Conservation (phyloP, 2,113 vertebrate species). For the Alligator sinensis region DNA sequence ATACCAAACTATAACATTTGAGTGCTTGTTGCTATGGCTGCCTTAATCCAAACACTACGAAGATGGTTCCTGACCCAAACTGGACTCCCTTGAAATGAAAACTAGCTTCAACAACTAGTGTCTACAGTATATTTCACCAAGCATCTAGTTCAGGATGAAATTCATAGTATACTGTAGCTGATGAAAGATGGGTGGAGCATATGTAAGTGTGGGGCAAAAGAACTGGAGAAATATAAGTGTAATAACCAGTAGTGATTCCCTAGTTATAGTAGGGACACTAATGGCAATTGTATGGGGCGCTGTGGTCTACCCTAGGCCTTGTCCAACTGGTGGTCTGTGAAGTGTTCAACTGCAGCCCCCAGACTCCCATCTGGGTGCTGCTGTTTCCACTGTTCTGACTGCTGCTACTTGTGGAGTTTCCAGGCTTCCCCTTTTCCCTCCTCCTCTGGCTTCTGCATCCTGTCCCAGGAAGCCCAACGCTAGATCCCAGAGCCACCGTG, state of each 20-base stretch:
- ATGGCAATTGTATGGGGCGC: neutral
- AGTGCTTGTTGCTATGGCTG: neutral
- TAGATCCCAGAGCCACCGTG: too few species aligned
- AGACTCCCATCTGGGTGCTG: too few species aligned
- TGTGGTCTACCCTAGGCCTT: neutral
- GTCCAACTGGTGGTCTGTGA: too few species aligned
- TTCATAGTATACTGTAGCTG: neutral
- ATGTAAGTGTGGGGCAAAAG: neutral
- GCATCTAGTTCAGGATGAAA: neutral
- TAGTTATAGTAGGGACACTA: neutral
- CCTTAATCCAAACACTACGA: neutral
- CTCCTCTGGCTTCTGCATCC: too few species aligned
- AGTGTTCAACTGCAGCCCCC: too few species aligned
- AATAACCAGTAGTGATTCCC: neutral
- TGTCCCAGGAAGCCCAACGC: too few species aligned
- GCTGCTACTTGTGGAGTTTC: too few species aligned
- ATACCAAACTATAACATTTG: neutral
- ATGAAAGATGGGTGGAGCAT: neutral
- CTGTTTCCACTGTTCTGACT: too few species aligned
- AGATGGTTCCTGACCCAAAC: conserved; percentile 23
- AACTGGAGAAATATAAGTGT: neutral
- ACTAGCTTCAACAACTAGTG: conserved; percentile 11
- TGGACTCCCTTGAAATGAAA: conserved; percentile 25
- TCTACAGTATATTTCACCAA: neutral
- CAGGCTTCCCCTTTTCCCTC: too few species aligned